Evolutionary conservation across 2,888 invertebrate species (phyloP).

Genomic region (Epinotia brunnichana): DNA sequence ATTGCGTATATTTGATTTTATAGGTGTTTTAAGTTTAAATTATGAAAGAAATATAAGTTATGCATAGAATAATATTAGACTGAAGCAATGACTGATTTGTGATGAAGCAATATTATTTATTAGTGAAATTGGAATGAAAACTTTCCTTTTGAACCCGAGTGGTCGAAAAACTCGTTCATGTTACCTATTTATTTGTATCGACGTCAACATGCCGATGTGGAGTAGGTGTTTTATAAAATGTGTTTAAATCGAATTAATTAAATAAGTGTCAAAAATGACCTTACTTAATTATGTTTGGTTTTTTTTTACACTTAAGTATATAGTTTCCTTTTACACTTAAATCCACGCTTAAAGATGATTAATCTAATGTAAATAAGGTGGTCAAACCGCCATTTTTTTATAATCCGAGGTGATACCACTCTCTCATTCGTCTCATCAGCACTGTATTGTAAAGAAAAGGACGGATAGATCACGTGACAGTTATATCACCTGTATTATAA

Average conservation of each 20-base stretch:
- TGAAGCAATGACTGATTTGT: slow-evolving; percentile 80
- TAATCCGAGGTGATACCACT: background rate
- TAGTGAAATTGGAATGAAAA: slow-evolving; percentile 64
- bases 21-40: slow-evolving; percentile 42
- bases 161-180: slow-evolving; percentile 23
- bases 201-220: slow-evolving; percentile 19
- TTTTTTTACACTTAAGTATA: background rate
- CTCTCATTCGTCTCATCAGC: background rate
- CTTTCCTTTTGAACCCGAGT: slow-evolving; percentile 51
- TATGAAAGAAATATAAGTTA: slow-evolving; percentile 47
- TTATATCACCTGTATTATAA: slow-evolving; percentile 2
- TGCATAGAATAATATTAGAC: slow-evolving; percentile 68
- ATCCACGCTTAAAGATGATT: background rate
- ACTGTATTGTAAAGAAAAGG: background rate
- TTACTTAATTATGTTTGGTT: background rate
- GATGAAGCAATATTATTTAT: slow-evolving; percentile 81
- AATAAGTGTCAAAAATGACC: background rate
- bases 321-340: background rate
- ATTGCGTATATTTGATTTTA: slow-evolving; percentile 38
- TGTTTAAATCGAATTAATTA: slow-evolving; percentile 1
- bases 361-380: slow-evolving; percentile 13
- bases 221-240: slow-evolving; percentile 14
- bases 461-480: background rate
- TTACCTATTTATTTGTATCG: slow-evolving; percentile 40
- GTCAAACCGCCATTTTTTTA: slow-evolving; percentile 21